These are phyloP conservation scores for Sinosuthora webbiana DNA, from an alignment of 2,113 vertebrate species.

Conservation along the genomic window DNA sequence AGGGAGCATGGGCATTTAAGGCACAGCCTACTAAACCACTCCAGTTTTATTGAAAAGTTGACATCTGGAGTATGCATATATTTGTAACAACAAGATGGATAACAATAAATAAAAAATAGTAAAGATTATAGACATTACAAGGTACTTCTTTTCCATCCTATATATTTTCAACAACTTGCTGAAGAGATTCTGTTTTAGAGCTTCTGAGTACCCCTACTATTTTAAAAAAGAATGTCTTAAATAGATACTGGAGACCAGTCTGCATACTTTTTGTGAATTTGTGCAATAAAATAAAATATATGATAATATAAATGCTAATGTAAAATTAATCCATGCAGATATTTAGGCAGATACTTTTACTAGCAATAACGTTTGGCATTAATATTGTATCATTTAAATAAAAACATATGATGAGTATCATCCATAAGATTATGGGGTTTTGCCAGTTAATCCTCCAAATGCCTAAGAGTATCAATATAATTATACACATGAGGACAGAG, in stretches of 20 bases:
- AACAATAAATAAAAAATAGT: neutral
- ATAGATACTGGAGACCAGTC: neutral
- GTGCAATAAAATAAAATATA: neutral
- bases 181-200: neutral
- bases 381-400: neutral
- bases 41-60: neutral
- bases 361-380: neutral
- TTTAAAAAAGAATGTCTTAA: neutral
- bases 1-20: neutral
- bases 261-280: neutral
- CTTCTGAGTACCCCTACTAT: neutral
- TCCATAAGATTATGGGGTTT: neutral
- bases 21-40: neutral
- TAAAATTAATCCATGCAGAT: neutral
- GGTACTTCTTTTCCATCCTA: neutral
- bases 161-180: neutral
- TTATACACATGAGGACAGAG: neutral
- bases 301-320: neutral
- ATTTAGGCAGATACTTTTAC: neutral
- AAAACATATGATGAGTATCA: neutral
- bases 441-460: neutral
- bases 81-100: neutral
- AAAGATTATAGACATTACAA: neutral
- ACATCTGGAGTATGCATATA: neutral
- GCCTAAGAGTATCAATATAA: neutral